These are phyloP conservation scores for Gambusia yucatana DNA, from an alignment of 2,797 vertebrate species.

Conservation along the genomic window DNA sequence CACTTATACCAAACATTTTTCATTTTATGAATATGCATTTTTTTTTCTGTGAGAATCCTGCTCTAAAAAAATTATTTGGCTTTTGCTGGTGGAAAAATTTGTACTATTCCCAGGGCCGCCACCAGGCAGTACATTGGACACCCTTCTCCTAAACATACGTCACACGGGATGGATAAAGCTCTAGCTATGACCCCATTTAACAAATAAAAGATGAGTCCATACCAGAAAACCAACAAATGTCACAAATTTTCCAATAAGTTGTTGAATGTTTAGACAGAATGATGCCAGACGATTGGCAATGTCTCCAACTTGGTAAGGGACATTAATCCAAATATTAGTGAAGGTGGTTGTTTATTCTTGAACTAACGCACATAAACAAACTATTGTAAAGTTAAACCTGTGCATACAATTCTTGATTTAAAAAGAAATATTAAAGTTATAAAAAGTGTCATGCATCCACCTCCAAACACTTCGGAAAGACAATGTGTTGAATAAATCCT, in stretches of 20 bases:
- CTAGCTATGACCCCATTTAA: not conserved
- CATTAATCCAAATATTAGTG: no score
- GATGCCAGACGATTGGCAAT: no score
- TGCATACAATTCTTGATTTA: no score
- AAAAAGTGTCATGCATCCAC: no score
- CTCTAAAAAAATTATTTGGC: not conserved
- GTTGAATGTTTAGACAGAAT: no score
- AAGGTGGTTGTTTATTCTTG: no score
- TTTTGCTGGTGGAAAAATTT: not conserved
- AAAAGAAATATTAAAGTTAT: no score
- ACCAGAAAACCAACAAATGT: not conserved
- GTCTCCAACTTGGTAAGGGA: no score
- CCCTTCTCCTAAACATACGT: not conserved
- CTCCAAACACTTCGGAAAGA: no score
- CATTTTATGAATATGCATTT: not conserved
- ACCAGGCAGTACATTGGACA: not conserved
- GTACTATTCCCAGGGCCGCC: not conserved
- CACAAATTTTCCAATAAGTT: no score
- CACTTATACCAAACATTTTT: not conserved
- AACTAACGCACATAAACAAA: no score
- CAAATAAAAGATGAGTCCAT: not conserved
- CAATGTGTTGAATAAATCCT: not conserved
- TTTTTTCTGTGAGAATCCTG: not conserved
- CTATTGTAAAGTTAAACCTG: no score
- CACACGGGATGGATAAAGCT: not conserved